These are phyloP conservation scores for Palythoa heliodiscus DNA, from an alignment of 92 coral and sea anemone species.

Conservation along the genomic window DNA sequence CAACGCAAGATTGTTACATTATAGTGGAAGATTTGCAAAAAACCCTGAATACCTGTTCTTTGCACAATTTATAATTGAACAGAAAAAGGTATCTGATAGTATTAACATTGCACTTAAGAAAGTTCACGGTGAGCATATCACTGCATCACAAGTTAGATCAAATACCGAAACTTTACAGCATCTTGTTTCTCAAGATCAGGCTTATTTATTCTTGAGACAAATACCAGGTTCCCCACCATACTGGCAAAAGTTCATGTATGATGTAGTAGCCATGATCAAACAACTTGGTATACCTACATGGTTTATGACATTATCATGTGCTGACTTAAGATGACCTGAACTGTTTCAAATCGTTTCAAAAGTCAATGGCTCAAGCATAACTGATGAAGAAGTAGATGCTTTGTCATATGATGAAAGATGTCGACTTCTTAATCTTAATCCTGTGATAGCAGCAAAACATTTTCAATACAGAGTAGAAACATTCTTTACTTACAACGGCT, in stretches of 20 bases:
- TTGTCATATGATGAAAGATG: background rate
- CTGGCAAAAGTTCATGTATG: background rate
- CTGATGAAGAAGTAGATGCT: background rate
- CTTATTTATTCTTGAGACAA: background rate
- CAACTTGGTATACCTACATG: background rate
- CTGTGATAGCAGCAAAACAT: background rate
- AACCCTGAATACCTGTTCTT: background rate
- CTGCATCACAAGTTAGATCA: background rate
- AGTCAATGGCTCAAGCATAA: background rate
- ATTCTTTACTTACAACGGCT: constrained; percentile 1
- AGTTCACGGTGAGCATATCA: background rate
- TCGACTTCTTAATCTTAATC: background rate
- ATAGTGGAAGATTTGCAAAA: background rate
- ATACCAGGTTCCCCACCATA: background rate
- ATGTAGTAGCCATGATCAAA: background rate
- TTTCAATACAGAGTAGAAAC: constrained; percentile 19
- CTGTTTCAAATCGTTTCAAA: background rate
- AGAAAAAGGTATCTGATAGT: too few relatives aligned
- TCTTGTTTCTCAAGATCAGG: background rate
- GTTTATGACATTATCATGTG: background rate
- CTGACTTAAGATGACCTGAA: background rate
- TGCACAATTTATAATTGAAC: too few relatives aligned
- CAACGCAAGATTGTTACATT: too few relatives aligned
- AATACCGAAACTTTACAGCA: background rate
- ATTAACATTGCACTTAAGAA: too few relatives aligned